Evolutionary conservation across 2,888 invertebrate genomes (phyloP), one percentile per base, ranked within the genome.

Genomic region (Trissolcus japonicus): DNA sequence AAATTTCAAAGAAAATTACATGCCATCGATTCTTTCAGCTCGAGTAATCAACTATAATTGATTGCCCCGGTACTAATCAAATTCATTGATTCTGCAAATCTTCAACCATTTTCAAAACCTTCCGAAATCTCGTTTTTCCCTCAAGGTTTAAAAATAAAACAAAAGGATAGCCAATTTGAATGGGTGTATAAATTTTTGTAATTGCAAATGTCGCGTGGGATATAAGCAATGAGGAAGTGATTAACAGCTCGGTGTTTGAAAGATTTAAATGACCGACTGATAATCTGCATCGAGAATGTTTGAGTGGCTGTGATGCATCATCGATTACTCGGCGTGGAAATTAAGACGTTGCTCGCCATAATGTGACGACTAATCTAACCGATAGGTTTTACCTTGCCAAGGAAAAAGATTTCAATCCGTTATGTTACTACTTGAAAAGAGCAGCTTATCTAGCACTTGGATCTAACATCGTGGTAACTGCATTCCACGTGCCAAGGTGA

Each of bases 401-500:
- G 76, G 61, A 76, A 76, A 75, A 71, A 69, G 76, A 73, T 72
- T 79, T 40, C 78, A 40, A 72, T 72, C 61, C 67, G 78, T 71
- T 74, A 56, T 65, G 68, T 68, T 72, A 65, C 75, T 68, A 65
- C 73, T 65, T 66, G 76, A 71, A 77, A 74, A 62, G 71, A 74
- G 79, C 67, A 71, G 63, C 73, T 72, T 80, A 80, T 80, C 73
- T 61, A 53, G 53, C 61, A 50, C 68, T 69, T 65, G 76, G 29
- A 78, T 79, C 79, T 76, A 78, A 69, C 60, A 67, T 62, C 72
- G 63, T 53, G 76, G 74, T 67, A 71, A 76, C 74, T 74, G 73
- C 78, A 80, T 76, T 78, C 78, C 80, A 76, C 80, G 78, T 80
- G 76, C 76, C 80, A 78, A 73, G 76, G 78, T 78, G 78, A 78